Percentiles rank a stretch among this genome's conserved stretches.
phyloP scores from a whole-genome alignment of 2,113 vertebrate genomes.

The Agapornis roseicollis region DNA sequence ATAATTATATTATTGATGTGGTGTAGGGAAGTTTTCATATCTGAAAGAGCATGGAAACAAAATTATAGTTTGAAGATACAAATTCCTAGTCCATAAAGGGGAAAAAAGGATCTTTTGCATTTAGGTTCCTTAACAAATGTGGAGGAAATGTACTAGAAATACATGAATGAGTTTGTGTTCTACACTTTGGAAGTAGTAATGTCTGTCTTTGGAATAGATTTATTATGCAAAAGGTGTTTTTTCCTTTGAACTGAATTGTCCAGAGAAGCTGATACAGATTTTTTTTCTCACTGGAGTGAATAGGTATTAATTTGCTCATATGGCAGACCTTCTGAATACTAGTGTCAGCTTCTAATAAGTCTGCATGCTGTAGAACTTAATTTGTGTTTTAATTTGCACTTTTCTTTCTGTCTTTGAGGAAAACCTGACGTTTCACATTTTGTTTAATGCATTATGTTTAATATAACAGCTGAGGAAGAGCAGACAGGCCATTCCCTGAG shows the following conservation, averaged over 20 bases:
- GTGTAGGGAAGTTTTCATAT: background rate
- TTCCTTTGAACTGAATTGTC: background rate
- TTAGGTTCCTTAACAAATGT: background rate
- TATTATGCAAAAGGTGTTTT: background rate
- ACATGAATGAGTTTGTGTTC: background rate
- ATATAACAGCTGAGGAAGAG: background rate
- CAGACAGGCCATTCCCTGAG: background rate
- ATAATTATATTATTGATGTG: conserved; percentile 51
- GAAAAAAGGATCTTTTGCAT: background rate
- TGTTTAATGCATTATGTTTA: background rate
- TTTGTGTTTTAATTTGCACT: background rate
- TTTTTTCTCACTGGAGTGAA: background rate
- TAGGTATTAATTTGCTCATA: background rate
- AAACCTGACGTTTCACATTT: background rate
- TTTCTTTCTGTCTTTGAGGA: background rate
- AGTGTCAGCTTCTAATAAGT: background rate
- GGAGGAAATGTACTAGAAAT: background rate
- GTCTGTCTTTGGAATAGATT: background rate
- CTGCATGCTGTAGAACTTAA: background rate
- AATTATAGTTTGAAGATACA: background rate
- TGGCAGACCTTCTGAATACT: background rate
- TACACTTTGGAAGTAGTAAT: background rate
- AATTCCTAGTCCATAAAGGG: background rate
- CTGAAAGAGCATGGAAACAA: conserved; percentile 31
- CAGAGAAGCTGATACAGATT: background rate